Conservation (phyloP, 2,888 invertebrate species). For the Ornithoptera priamus region DNA sequence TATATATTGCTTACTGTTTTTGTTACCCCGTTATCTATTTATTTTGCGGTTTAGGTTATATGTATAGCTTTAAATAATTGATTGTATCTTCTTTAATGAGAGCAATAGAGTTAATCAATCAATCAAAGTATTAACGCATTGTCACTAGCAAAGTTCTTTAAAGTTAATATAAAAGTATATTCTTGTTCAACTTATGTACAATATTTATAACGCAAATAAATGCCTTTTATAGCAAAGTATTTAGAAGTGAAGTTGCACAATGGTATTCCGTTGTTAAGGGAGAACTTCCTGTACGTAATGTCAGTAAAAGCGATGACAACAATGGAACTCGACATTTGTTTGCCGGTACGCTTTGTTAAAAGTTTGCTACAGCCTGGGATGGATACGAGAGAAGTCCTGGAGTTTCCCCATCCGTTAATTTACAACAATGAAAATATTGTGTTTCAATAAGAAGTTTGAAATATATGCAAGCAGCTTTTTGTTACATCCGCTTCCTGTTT, state of each 20-base stretch:
- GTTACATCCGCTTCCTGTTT: not conserved
- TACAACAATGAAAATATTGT: slow-evolving; percentile 15
- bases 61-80: too few species aligned
- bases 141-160: too few species aligned
- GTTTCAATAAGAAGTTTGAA: not conserved
- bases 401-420: slow-evolving; percentile 10
- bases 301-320: slow-evolving; percentile 21
- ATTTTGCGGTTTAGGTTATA: too few species aligned
- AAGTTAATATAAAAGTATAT: too few species aligned
- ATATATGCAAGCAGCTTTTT: not conserved
- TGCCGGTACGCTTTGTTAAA: slow-evolving; percentile 19
- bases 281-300: slow-evolving; percentile 10
- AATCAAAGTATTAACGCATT: too few species aligned
- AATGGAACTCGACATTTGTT: slow-evolving; percentile 13
- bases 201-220: not conserved
- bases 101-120: too few species aligned
- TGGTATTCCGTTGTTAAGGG: not conserved
- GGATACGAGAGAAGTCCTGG: slow-evolving; percentile 19
- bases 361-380: slow-evolving; percentile 19
- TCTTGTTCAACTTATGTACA: not conserved
- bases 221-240: not conserved
- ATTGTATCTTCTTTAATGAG: too few species aligned
- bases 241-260: not conserved
- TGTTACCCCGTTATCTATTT: too few species aligned
- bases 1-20: too few species aligned